Evolutionary conservation across 2,797 vertebrate genomes (phyloP).

Genomic region (Hirundo rustica): DNA sequence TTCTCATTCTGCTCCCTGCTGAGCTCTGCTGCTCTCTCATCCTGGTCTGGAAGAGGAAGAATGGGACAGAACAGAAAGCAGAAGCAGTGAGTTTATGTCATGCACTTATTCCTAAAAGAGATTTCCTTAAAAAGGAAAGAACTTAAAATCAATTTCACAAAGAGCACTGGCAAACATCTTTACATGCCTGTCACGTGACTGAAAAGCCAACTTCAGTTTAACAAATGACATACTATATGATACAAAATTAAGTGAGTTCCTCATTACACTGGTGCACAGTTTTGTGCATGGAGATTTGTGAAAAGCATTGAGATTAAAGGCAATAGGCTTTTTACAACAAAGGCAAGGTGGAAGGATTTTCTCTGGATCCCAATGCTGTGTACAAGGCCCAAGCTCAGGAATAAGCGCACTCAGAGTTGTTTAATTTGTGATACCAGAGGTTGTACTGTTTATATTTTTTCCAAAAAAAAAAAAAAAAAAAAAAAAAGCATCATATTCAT

Average conservation of each 20-base stretch:
- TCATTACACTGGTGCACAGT: constrained; percentile 17
- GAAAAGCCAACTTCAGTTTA: constrained; percentile 70
- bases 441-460: constrained; percentile 37
- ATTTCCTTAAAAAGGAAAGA: constrained; percentile 43
- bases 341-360: background rate
- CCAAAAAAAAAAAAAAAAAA: constrained; percentile 4
- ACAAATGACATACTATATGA: constrained; percentile 59
- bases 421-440: constrained; percentile 72
- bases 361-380: background rate
- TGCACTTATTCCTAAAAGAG: constrained; percentile 47
- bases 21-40: constrained; percentile 81
- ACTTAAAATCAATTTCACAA: constrained; percentile 29
- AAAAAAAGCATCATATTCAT: background rate
- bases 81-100: constrained; percentile 76
- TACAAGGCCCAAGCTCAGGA: background rate
- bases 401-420: background rate
- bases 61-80: constrained; percentile 29
- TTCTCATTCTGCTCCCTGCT: constrained; percentile 87
- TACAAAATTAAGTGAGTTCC: constrained; percentile 46
- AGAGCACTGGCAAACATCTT: constrained; percentile 43
- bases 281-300: constrained; percentile 47
- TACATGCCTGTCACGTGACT: constrained; percentile 53
- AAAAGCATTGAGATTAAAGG: constrained; percentile 16
- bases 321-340: constrained; percentile 36
- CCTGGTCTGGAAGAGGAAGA: constrained; percentile 77